These are phyloP conservation scores for Geotrupes spiniger DNA, from an alignment of 2,888 invertebrate genomes.

Conservation along the genomic window DNA sequence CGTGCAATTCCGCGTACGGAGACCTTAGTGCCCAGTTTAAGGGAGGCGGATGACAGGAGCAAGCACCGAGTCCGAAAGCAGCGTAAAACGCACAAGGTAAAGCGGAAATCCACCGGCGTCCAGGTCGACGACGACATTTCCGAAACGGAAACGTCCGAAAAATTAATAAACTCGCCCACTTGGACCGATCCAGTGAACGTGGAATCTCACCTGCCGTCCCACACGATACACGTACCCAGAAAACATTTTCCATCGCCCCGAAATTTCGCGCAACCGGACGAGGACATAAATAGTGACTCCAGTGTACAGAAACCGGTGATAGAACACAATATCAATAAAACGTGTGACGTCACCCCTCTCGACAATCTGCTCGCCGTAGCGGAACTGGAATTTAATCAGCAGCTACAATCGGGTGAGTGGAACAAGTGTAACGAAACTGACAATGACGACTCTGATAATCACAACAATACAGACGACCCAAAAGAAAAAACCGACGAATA, in stretches of 20 bases:
- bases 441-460: conserved; percentile 12
- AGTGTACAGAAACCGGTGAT: conserved; percentile 42
- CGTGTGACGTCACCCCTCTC: conserved; percentile 53
- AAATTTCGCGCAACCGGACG: conserved; percentile 30
- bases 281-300: conserved; percentile 45
- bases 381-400: conserved; percentile 63
- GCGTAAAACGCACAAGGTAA: conserved; percentile 32
- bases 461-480: conserved; percentile 24
- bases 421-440: conserved; percentile 24
- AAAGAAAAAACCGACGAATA: conserved; percentile 31
- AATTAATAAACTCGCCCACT: conserved; percentile 33
- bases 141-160: conserved; percentile 22
- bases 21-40: conserved; percentile 52
- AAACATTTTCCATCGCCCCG: conserved; percentile 40
- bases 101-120: conserved; percentile 44
- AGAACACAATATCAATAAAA: conserved; percentile 48
- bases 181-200: conserved; percentile 54
- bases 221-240: conserved; percentile 58
- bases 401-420: conserved; percentile 49
- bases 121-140: conserved; percentile 41
- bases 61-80: conserved; percentile 33
- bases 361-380: conserved; percentile 64
- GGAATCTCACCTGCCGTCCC: conserved; percentile 61
- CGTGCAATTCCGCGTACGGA: conserved; percentile 78
- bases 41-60: conserved; percentile 42